A percentile compares a stretch with the other conserved stretches of the same genome.
phyloP scores from a whole-genome alignment of 2,888 invertebrate genomes.

The Lomographa bimaculata region DNA sequence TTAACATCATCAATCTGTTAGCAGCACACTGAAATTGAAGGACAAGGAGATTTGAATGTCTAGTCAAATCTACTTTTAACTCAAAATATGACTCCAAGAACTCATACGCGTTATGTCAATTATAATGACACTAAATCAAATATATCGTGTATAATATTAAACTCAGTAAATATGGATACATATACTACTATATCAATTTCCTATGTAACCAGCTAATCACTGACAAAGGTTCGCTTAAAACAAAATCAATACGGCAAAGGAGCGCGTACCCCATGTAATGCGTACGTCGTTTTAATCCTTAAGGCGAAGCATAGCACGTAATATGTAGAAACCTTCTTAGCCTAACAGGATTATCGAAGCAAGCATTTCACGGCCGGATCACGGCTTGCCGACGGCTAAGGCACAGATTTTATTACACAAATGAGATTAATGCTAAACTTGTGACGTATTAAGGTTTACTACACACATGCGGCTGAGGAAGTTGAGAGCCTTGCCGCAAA shows the following conservation, averaged over 20 bases:
- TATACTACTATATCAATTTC: too few species aligned
- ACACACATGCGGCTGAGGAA: too few species aligned
- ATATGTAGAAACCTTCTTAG: conserved; percentile 89
- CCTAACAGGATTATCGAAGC: conserved; percentile 88
- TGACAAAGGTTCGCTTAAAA: conserved; percentile 13
- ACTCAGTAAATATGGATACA: too few species aligned
- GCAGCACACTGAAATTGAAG: too few species aligned
- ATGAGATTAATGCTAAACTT: conserved; percentile 75
- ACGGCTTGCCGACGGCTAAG: conserved; percentile 75
- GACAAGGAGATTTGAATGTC: too few species aligned
- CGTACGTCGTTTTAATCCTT: conserved; percentile 84
- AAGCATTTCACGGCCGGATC: conserved; percentile 84
- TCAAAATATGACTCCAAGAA: too few species aligned
- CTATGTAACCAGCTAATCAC: conserved; percentile 5
- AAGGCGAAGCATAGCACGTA: conserved; percentile 87
- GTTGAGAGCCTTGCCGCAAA: too few species aligned
- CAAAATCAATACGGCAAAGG: conserved; percentile 22
- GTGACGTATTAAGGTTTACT: conserved; percentile 19
- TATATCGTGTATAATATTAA: too few species aligned
- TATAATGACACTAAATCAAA: too few species aligned
- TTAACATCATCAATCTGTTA: too few species aligned
- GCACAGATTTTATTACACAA: conserved; percentile 83
- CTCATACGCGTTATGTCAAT: too few species aligned
- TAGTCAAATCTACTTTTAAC: too few species aligned
- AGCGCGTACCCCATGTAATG: conserved; percentile 20